Base-by-base conservation (phyloP, 2,888 invertebrate genomes). In the Eristalis intricaria region DNA sequence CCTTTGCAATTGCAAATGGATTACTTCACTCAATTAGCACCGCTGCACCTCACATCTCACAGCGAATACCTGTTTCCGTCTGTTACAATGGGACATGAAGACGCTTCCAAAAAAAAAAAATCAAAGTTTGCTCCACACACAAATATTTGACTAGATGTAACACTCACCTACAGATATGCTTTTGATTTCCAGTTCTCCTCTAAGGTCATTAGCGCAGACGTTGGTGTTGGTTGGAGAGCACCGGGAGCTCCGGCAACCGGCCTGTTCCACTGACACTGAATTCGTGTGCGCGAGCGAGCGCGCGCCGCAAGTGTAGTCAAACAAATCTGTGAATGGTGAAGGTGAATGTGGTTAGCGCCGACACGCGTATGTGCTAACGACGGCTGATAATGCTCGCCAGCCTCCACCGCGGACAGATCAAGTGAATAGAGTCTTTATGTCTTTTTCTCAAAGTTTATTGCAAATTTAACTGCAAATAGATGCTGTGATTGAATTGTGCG, bases 201-300 rank as follows among this genome's bases (percentile, higher is more conserved):
- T 77, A 82, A 71, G 76, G 71, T 82, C 75, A 75, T 81, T 81
- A 75, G 65, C 58, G 35, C 19, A n/a, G 50, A n/a, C 50, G 8
- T 50, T 60, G 60, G 26, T 29, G 26, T 23, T 50, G 19, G 8
- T 32, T 50, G 50, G n/a, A 19, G 50, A 50, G 50, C 50, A 19
- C 8, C 0, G 8, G 0, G 26, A 26, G 1, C 26, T 26, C 26
- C 26, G 26, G 2, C 26, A 3, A 26, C 26, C 3, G 32, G 8
- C 4, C 8, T 10, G 32, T 32, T 32, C 32, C 32, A 10, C 15
- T 43, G 43, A n/a, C 43, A 43, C 43, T 43, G 43, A 32, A 15
- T 19, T 19, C 19, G 19, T 2, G 50, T 10, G 32, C 8, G 32
- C 32, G 32, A 0, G 32, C 32, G 5, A 5, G 19, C 19, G 4